A percentile compares a stretch with the other conserved stretches of the same genome.
Conservation (phyloP, 2,797 vertebrate genomes). For the Staurois parvus region DNA sequence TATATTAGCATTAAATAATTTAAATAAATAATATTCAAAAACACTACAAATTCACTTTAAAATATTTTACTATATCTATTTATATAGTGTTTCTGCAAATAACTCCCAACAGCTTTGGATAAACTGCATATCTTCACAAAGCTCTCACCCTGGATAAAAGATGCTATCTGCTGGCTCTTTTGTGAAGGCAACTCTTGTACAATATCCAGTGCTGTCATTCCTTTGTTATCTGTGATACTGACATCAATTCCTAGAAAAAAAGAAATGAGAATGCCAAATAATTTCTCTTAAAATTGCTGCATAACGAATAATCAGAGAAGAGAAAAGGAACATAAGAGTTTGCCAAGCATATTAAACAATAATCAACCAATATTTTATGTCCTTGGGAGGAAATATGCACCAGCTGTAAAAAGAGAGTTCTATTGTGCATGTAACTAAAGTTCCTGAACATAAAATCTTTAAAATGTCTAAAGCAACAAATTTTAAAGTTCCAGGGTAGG, state of each 20-base stretch:
- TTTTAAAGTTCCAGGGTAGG: too few species aligned
- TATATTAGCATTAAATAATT: too few species aligned
- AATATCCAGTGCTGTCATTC: slow-evolving; percentile 90
- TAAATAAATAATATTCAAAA: too few species aligned
- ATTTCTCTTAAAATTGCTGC: background rate
- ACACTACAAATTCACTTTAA: too few species aligned
- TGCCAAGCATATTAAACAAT: background rate
- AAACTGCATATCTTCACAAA: background rate
- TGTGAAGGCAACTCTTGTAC: slow-evolving; percentile 95
- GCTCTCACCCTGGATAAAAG: slow-evolving; percentile 87
- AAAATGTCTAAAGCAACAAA: too few species aligned
- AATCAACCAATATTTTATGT: too few species aligned
- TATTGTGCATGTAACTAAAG: too few species aligned
- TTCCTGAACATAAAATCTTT: too few species aligned
- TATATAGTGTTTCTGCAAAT: too few species aligned
- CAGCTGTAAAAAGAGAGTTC: too few species aligned
- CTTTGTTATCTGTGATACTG: slow-evolving; percentile 89
- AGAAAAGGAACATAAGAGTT: background rate
- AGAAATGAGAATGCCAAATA: background rate
- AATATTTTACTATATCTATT: too few species aligned
- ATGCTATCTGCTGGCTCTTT: slow-evolving; percentile 92
- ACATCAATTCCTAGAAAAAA: slow-evolving; percentile 86
- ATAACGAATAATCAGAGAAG: background rate
- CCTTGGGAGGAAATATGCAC: too few species aligned
- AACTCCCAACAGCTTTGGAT: background rate